A percentile compares a stretch with the other conserved stretches of the same genome.
Conservation (phyloP, 2,888 invertebrate species). For the Drosophila trichaetosa region DNA sequence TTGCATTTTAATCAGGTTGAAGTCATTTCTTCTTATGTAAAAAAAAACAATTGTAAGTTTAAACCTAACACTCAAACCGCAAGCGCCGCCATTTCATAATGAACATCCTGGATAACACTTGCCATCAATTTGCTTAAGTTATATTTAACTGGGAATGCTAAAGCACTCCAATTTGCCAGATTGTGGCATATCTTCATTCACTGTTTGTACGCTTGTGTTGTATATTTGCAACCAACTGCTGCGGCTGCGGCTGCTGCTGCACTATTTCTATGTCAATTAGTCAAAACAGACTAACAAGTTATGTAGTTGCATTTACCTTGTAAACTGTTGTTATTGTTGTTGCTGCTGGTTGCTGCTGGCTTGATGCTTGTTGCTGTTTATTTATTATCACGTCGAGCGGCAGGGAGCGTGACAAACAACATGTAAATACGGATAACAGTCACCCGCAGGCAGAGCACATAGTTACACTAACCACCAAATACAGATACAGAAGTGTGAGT, state of each 20-base stretch:
- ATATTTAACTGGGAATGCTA: constrained; percentile 1
- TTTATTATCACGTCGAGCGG: constrained; percentile 48
- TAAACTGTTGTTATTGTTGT: constrained; percentile 6
- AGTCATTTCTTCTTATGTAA: not conserved
- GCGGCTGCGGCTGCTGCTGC: constrained; percentile 4
- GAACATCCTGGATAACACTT: not conserved
- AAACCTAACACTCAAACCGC: accelerated
- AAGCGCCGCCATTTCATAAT: not conserved
- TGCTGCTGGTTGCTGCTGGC: constrained; percentile 3
- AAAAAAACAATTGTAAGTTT: not conserved
- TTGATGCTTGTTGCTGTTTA: constrained; percentile 23
- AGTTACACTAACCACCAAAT: constrained; percentile 19
- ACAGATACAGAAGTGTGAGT: constrained; percentile 21
- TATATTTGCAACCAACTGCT: constrained; percentile 25
- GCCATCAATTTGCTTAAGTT: not conserved
- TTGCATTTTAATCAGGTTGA: not conserved
- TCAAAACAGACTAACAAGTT: constrained; percentile 66
- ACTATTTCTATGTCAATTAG: constrained; percentile 71
- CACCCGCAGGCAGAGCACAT: constrained; percentile 15
- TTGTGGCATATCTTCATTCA: constrained; percentile 10
- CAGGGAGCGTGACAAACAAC: constrained; percentile 60
- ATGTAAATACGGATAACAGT: constrained; percentile 62
- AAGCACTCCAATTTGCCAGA: constrained; percentile 30
- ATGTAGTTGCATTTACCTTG: constrained; percentile 44
- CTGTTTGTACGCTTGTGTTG: constrained; percentile 16